phyloP scores from a whole-genome alignment of 2,113 vertebrate genomes.

The Chionodraco myersi region DNA sequence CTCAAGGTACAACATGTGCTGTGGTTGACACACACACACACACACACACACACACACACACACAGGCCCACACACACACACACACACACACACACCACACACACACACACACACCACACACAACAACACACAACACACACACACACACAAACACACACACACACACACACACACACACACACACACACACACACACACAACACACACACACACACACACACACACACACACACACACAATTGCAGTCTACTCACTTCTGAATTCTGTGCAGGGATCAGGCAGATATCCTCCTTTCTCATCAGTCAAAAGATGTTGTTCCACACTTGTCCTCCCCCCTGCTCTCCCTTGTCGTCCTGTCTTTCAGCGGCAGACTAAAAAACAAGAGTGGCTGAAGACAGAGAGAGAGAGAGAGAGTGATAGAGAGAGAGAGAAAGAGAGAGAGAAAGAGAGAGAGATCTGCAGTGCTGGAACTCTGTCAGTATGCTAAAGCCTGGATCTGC shows the following conservation, averaged over 20 bases:
- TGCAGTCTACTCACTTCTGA: constrained; percentile 57
- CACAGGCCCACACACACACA: background rate
- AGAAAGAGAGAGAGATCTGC: constrained; percentile 58
- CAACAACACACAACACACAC: constrained; percentile 14
- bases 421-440: constrained; percentile 33
- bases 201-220: constrained; percentile 9
- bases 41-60: background rate
- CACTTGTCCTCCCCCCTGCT: constrained; percentile 40
- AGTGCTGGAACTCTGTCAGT: constrained; percentile 71
- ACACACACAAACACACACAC: constrained; percentile 7
- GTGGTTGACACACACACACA: background rate
- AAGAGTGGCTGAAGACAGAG: constrained; percentile 25
- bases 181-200: constrained; percentile 29
- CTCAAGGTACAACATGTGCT: constrained; percentile 9
- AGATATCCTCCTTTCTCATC: constrained; percentile 52
- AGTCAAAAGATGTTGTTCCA: constrained; percentile 41
- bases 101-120: constrained; percentile 16
- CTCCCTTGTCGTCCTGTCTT: constrained; percentile 27
- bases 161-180: constrained; percentile 3
- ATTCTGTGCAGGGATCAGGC: constrained; percentile 24
- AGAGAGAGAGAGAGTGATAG: constrained; percentile 31
- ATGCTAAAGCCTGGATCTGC: constrained; percentile 53
- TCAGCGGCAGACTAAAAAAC: constrained; percentile 19
- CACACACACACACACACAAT: background rate
- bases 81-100: background rate